phyloP scores from a whole-genome alignment of 2,797 vertebrate genomes.

The Cercopithecus neglectus region DNA sequence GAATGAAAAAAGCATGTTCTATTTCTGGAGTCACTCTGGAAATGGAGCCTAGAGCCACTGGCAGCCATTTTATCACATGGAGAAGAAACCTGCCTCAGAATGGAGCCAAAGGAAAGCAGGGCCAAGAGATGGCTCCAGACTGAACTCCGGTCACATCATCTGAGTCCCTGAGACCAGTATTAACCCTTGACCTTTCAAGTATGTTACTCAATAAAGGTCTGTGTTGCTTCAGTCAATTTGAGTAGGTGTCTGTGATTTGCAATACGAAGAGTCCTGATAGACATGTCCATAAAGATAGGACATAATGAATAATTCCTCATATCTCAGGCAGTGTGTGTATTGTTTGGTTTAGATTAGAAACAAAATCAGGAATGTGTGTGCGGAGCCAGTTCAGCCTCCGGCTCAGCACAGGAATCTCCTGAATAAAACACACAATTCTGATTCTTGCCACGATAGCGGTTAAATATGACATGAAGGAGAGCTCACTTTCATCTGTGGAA shows the following conservation, averaged over 20 bases:
- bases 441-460: not conserved
- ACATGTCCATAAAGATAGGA: fast-evolving
- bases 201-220: not conserved
- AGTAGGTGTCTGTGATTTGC: not conserved
- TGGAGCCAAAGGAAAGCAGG: not conserved
- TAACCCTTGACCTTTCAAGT: not conserved
- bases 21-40: not conserved
- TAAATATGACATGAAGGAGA: not conserved
- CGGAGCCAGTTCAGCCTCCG: not conserved
- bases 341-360: not conserved
- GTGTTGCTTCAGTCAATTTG: not conserved
- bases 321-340: not conserved
- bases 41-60: not conserved
- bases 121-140: not conserved
- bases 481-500: not conserved
- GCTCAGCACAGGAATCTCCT: not conserved
- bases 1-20: not conserved
- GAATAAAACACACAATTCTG: not conserved
- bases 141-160: not conserved
- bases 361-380: not conserved
- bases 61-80: not conserved
- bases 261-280: not conserved
- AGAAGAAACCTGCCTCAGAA: not conserved
- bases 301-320: not conserved
- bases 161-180: not conserved